These are phyloP conservation scores for Aculops lycopersici DNA, from an alignment of 1,140 invertebrate species.

Conservation along the genomic window DNA sequence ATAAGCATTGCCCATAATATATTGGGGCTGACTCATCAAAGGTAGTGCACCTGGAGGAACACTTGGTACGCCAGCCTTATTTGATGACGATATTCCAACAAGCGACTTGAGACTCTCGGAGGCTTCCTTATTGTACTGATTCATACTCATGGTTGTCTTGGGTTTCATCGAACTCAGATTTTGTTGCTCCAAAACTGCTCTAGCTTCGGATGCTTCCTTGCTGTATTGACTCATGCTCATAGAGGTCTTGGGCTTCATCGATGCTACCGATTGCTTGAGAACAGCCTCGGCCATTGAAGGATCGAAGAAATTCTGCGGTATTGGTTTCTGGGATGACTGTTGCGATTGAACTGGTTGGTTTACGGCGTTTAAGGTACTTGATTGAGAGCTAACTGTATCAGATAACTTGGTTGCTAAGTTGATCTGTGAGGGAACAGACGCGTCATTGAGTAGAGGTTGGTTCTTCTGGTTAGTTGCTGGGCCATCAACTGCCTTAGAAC, in stretches of 20 bases:
- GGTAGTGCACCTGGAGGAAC: not conserved
- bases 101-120: slow-evolving; percentile 26
- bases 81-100: slow-evolving; percentile 17
- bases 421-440: not conserved
- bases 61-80: not conserved
- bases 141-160: slow-evolving; percentile 8
- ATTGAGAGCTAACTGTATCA: slow-evolving; percentile 1
- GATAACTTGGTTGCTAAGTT: not conserved
- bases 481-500: slow-evolving; percentile 15
- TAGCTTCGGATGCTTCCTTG: not conserved
- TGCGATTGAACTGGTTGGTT: not conserved
- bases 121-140: slow-evolving; percentile 22
- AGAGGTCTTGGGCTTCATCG: not conserved
- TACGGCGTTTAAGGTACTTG: not conserved
- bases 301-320: no score
- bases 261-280: not conserved
- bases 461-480: not conserved
- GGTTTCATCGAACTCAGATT: not conserved
- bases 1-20: no score
- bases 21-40: not conserved
- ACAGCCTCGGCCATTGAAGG: no score
- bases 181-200: slow-evolving; percentile 8
- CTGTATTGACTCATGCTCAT: not conserved
- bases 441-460: not conserved
- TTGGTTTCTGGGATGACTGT: not conserved